These are phyloP conservation scores for Dicaeum eximium DNA, from an alignment of 2,113 vertebrate genomes.

Conservation along the genomic window DNA sequence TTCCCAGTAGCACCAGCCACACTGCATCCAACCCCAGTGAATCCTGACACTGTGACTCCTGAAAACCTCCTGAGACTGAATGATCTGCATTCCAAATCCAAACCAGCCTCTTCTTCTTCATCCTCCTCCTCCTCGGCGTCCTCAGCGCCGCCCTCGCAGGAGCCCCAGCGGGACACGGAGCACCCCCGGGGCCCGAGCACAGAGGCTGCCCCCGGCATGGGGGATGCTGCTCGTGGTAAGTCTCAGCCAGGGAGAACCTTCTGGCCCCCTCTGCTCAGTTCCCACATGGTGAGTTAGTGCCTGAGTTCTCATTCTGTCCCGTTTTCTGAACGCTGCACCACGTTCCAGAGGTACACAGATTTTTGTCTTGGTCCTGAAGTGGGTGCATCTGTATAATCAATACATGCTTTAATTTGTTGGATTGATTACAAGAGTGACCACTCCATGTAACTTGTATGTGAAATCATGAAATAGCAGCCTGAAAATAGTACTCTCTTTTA, in stretches of 20 bases:
- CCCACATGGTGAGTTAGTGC: fast-evolving
- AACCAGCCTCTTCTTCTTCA: conserved; percentile 51
- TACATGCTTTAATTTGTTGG: background rate
- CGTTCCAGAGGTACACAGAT: background rate
- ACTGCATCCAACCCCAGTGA: conserved; percentile 37
- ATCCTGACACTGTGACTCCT: conserved; percentile 50
- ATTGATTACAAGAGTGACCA: background rate
- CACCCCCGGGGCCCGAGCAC: background rate
- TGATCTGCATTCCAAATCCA: conserved; percentile 76
- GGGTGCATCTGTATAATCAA: background rate
- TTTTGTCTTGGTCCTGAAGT: background rate
- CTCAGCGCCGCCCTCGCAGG: conserved; percentile 37
- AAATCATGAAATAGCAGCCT: background rate
- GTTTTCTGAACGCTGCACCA: background rate
- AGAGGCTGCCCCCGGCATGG: conserved; percentile 35
- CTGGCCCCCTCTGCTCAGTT: fast-evolving
- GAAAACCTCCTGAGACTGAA: conserved; percentile 71
- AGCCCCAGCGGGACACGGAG: conserved; percentile 66
- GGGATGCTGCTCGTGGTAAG: conserved; percentile 68
- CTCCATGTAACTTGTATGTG: background rate
- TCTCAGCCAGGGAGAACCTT: background rate
- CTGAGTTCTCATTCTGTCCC: background rate
- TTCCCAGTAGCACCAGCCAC: conserved; percentile 77
- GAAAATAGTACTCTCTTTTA: background rate
- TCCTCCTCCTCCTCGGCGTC: conserved; percentile 53